phyloP scores from a whole-genome alignment of 2,797 vertebrate species.

The Hyperoplus lanceolatus region DNA sequence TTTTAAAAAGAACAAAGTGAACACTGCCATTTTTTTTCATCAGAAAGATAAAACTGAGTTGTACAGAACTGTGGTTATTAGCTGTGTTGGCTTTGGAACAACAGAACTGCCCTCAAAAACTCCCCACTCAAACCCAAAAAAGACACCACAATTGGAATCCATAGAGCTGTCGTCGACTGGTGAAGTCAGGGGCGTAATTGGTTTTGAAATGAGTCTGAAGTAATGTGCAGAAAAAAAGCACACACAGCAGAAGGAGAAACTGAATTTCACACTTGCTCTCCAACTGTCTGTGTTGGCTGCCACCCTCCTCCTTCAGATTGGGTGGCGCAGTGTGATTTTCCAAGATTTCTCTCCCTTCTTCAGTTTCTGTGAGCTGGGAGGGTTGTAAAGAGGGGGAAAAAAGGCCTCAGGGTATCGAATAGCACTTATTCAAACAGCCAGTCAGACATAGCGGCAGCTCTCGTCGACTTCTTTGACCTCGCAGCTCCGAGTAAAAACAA shows the following conservation, averaged over 20 bases:
- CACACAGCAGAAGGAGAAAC: constrained; percentile 1
- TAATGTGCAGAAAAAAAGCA: background rate
- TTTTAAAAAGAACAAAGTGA: background rate
- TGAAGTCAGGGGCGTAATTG: background rate
- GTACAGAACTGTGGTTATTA: background rate
- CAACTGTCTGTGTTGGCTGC: constrained; percentile 25
- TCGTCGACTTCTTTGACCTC: constrained; percentile 91
- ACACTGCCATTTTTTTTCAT: background rate
- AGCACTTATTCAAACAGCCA: constrained; percentile 94
- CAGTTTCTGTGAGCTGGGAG: constrained; percentile 68
- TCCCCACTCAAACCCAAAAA: constrained; percentile 1
- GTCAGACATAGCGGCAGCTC: constrained; percentile 93
- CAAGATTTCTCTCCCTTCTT: constrained; percentile 67
- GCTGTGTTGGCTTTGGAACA: background rate
- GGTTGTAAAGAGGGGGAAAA: constrained; percentile 66
- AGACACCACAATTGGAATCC: background rate
- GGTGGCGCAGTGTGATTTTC: constrained; percentile 56
- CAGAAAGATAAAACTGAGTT: constrained; percentile 6
- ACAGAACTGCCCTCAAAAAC: background rate
- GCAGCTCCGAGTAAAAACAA: constrained; percentile 90
- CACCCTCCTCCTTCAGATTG: constrained; percentile 36
- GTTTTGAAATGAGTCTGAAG: constrained; percentile 13
- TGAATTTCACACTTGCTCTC: constrained; percentile 29
- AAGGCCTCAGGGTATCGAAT: constrained; percentile 90
- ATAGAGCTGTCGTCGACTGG: background rate